A percentile compares a stretch with the other conserved stretches of the same genome.
Evolutionary conservation across 2,113 vertebrate genomes (phyloP).

Genomic region (Symphodus melops): DNA sequence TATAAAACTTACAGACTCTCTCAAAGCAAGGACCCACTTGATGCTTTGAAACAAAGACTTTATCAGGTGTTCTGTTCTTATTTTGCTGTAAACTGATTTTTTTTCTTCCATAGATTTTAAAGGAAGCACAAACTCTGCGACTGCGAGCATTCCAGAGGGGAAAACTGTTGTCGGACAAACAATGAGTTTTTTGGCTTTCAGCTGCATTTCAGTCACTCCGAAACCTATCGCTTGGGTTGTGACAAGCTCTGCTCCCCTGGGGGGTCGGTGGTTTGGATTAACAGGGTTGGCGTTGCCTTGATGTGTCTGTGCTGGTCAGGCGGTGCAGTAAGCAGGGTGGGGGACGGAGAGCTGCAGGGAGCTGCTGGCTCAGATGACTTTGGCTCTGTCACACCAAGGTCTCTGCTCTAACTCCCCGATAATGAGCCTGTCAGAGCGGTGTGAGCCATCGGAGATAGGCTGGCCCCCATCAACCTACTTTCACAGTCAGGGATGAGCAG

Average conservation of each 20-base stretch:
- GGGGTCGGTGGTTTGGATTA: slow-evolving; percentile 20
- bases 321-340: neutral
- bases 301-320: slow-evolving; percentile 31
- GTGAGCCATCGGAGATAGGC: slow-evolving; percentile 64
- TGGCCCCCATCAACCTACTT: slow-evolving; percentile 64
- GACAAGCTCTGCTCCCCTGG: neutral
- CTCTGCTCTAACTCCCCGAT: slow-evolving; percentile 66
- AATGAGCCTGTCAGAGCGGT: slow-evolving; percentile 71
- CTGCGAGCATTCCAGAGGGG: neutral
- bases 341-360: slow-evolving; percentile 31
- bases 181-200: slow-evolving; percentile 38
- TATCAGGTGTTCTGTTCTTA: neutral
- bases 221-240: slow-evolving; percentile 25
- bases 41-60: neutral
- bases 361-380: slow-evolving; percentile 63
- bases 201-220: slow-evolving; percentile 37
- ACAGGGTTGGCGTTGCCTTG: neutral
- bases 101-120: slow-evolving; percentile 9
- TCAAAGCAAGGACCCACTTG: neutral
- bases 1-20: neutral
- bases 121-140: neutral
- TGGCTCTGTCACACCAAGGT: slow-evolving; percentile 74
- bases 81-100: neutral
- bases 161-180: slow-evolving; percentile 6
- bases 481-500: slow-evolving; percentile 51